Evolutionary conservation across 2,113 vertebrate species (phyloP), one percentile per base, ranked within the genome.

Genomic region (Notiomystis cincta): DNA sequence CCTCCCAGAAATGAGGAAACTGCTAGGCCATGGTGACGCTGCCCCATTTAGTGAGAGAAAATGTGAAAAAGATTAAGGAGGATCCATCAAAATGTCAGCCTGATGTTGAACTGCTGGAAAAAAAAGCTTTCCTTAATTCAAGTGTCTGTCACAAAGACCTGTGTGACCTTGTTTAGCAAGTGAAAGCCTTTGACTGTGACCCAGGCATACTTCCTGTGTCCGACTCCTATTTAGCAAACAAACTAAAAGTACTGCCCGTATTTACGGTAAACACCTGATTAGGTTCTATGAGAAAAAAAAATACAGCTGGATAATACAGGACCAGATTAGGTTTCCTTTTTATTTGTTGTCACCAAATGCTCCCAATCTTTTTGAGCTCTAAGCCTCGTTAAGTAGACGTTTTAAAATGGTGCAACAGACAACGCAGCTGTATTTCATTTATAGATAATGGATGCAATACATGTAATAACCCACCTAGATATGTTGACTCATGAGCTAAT

Each of bases 211-310:
- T 96, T 97, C 94, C 93, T 87, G 94, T 98, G 98, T 98, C 98
- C 96, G 96, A 96, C 95, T 97, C 65, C 51, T 99, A 97, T 99
- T 99, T 99, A 98, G 98, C 94, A 99, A 99, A 99, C 98, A 99
- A 62, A 95, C 87, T 84, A 93, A 97, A 98, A 98, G 98, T 98
- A 98, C 99, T 98, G 97, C 97, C 97, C 33, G 9, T 99, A 98
- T 99, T 99, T 98, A 95, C 92, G 38, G 97, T 98, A 98, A 98
- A 98, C 94, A 98, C 22, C 73, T 90, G 95, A 97, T 97, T 95
- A 97, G 83, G 86, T 83, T 97, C 82, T 92, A 89, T 80, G 75
- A 61, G 75, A 94, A 96, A 82, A 77, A 73, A 45, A 94, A 94
- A 90, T 96, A 96, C 90, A 97, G 92, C 97, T 96, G 96, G 91